Conservation (phyloP, 1,140 invertebrate species). For the Stegodyphus mimosarum region DNA sequence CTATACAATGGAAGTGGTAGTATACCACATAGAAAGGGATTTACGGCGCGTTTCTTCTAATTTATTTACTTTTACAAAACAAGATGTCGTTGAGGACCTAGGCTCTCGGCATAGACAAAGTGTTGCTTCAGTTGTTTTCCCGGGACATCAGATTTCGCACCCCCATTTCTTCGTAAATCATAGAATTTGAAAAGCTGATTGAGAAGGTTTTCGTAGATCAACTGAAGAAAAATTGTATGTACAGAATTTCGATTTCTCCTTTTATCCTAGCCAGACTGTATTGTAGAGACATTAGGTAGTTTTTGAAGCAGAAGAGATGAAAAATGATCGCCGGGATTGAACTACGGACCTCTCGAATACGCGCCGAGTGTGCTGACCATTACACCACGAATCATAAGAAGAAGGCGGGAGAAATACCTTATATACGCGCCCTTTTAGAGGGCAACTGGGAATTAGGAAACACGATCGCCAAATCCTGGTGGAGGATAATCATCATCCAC, state of each 20-base stretch:
- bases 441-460: too few species aligned
- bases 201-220: not conserved
- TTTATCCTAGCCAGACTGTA: not conserved
- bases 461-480: too few species aligned
- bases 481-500: too few species aligned
- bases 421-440: too few species aligned
- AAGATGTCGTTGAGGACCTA: not conserved
- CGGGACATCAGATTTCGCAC: not conserved
- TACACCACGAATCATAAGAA: too few species aligned
- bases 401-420: too few species aligned
- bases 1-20: conserved; percentile 17
- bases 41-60: conserved; percentile 15
- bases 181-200: not conserved
- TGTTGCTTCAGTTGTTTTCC: not conserved
- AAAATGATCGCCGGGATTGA: too few species aligned
- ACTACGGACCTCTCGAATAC: too few species aligned
- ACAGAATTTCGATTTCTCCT: not conserved
- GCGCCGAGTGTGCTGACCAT: too few species aligned
- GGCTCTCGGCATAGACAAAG: conserved; percentile 1
- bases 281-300: too few species aligned
- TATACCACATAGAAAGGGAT: not conserved
- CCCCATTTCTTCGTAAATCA: not conserved
- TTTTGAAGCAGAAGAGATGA: too few species aligned
- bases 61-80: not conserved
- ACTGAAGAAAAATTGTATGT: not conserved